These are phyloP conservation scores for Petrocephalus microphthalmus DNA, from an alignment of 2,113 vertebrate species.

Conservation along the genomic window DNA sequence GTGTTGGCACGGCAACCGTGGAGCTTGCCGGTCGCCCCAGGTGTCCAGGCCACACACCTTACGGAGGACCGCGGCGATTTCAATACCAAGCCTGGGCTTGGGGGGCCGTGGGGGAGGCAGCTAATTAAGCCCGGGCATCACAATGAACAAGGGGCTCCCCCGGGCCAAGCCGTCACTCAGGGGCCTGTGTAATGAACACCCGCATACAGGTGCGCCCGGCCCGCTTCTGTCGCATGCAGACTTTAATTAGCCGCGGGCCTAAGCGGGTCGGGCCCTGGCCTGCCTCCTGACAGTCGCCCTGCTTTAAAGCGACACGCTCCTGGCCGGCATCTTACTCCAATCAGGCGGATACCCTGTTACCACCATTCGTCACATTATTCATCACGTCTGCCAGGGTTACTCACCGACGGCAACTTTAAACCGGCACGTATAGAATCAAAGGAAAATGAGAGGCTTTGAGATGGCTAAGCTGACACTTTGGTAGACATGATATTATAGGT, in stretches of 20 bases:
- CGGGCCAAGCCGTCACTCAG: conserved; percentile 58
- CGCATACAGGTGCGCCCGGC: conserved; percentile 55
- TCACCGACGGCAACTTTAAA: no score
- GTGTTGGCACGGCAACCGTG: not conserved
- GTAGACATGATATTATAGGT: not conserved
- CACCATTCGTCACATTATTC: not conserved
- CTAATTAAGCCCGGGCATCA: conserved; percentile 59
- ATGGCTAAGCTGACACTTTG: not conserved
- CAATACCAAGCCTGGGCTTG: not conserved
- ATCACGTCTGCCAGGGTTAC: not conserved
- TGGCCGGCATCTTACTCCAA: not conserved
- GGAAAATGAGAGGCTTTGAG: not conserved
- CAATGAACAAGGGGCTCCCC: conserved; percentile 54
- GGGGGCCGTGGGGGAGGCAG: not conserved
- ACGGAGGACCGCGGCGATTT: not conserved
- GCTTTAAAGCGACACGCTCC: not conserved
- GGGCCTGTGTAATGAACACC: conserved; percentile 57
- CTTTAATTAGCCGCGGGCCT: not conserved
- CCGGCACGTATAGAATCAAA: not conserved
- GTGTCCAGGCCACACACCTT: not conserved
- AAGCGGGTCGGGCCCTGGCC: not conserved
- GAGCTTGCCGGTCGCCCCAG: not conserved
- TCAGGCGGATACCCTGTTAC: not conserved
- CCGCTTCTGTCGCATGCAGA: conserved; percentile 19
- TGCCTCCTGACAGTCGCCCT: not conserved